Conservation (phyloP, 1,140 invertebrate genomes). For the Drosophila saltans region DNA sequence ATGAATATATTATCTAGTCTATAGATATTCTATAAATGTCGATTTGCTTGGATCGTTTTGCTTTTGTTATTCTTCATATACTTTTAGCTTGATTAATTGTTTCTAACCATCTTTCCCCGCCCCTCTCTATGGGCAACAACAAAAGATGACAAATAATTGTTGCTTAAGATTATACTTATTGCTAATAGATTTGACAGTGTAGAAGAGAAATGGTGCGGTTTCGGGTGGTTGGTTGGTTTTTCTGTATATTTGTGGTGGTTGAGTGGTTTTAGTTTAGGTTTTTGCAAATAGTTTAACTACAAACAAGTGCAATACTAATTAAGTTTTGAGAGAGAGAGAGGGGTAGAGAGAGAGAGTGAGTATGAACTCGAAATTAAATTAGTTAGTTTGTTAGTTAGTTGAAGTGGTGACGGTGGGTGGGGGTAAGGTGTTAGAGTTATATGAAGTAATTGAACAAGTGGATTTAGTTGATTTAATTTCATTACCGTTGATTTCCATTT, state of each 20-base stretch:
- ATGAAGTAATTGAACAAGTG: conserved; percentile 36
- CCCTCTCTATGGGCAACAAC: conserved; percentile 14
- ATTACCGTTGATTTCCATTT: conserved; percentile 83
- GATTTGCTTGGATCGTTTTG: conserved; percentile 57
- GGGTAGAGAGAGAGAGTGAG: background rate
- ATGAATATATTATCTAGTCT: conserved; percentile 74
- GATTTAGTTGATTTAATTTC: conserved; percentile 36
- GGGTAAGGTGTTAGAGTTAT: conserved; percentile 14
- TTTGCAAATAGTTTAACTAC: conserved; percentile 2
- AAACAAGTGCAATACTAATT: conserved; percentile 9
- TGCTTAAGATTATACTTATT: conserved; percentile 38
- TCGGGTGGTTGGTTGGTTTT: background rate
- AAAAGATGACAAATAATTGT: conserved; percentile 74
- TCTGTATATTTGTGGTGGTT: background rate
- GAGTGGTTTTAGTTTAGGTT: background rate
- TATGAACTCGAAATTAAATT: background rate
- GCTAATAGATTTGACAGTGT: conserved; percentile 22
- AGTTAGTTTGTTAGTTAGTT: conserved; percentile 22
- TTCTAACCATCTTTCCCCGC: background rate
- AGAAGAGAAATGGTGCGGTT: background rate
- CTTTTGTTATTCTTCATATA: conserved; percentile 55
- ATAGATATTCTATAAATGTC: conserved; percentile 63
- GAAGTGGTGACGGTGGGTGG: conserved; percentile 16
- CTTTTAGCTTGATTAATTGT: conserved; percentile 69
- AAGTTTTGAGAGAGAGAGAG: background rate